These are phyloP conservation scores for Drosophila mayaguana DNA, from an alignment of 2,888 invertebrate genomes.

Conservation along the genomic window DNA sequence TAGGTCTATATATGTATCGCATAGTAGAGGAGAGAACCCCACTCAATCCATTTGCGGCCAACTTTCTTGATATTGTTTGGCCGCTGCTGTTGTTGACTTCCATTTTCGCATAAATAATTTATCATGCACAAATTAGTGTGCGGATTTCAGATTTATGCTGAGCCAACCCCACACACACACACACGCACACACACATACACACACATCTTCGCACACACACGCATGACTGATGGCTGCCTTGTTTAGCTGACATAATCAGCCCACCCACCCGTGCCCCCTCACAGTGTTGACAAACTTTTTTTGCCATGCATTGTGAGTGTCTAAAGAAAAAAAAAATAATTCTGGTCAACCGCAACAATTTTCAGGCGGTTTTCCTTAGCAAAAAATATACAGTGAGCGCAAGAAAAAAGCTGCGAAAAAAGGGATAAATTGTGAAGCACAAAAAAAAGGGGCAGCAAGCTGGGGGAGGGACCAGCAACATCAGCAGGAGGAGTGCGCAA, in stretches of 20 bases:
- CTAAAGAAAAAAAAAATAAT: conserved; percentile 53
- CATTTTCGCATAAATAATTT: conserved; percentile 83
- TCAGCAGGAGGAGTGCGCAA: conserved; percentile 1
- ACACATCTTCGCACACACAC: conserved; percentile 37
- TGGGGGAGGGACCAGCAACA: too few relatives aligned
- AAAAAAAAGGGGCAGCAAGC: conserved; percentile 11
- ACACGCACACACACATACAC: conserved; percentile 36
- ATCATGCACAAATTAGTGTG: conserved; percentile 82
- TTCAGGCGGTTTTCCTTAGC: conserved; percentile 43
- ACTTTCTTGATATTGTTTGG: conserved; percentile 33
- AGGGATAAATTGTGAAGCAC: conserved; percentile 60
- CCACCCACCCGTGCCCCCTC: neutral
- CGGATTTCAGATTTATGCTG: conserved; percentile 65
- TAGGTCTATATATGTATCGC: neutral
- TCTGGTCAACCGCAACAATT: conserved; percentile 79
- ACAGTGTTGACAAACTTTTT: conserved; percentile 49
- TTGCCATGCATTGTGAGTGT: conserved; percentile 11
- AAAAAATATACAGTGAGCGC: conserved; percentile 10
- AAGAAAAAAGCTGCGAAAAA: conserved; percentile 29
- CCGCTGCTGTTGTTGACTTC: conserved; percentile 46
- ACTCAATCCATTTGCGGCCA: conserved; percentile 29
- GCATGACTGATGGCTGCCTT: conserved; percentile 64
- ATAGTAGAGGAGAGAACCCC: neutral
- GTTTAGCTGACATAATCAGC: conserved; percentile 53
- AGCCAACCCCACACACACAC: conserved; percentile 21